Percentiles rank a stretch among this genome's conserved stretches.
Evolutionary conservation across 2,797 vertebrate genomes (phyloP).

Genomic region (Oryzias sinensis): DNA sequence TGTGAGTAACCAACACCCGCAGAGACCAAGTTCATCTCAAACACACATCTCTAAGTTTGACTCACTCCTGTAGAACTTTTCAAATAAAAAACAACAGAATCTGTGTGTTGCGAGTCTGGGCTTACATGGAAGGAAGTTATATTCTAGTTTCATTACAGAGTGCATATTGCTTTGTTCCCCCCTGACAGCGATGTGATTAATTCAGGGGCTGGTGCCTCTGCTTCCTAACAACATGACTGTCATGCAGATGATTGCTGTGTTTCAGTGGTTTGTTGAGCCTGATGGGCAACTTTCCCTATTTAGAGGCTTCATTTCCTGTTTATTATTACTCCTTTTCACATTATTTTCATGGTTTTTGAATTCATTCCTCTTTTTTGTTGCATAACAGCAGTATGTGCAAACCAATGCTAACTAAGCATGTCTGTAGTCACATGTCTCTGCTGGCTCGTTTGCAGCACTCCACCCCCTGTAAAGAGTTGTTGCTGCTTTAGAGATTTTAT

Average conservation of each 20-base stretch:
- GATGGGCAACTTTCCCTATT: constrained; percentile 10
- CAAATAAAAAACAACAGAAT: constrained; percentile 10
- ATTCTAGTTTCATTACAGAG: constrained; percentile 53
- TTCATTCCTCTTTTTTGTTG: no score
- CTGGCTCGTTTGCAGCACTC: no score
- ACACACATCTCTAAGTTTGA: constrained; percentile 24
- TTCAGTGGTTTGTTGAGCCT: constrained; percentile 18
- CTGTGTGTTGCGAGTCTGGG: constrained; percentile 3
- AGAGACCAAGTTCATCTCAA: constrained; percentile 33
- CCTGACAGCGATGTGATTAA: constrained; percentile 42
- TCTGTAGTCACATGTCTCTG: no score
- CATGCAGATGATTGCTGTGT: constrained; percentile 13
- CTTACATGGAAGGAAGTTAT: constrained; percentile 15
- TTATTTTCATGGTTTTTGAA: no score
- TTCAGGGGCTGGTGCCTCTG: constrained; percentile 26
- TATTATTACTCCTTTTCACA: background rate
- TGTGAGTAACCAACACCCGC: constrained; percentile 8
- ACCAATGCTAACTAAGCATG: no score
- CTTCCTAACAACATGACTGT: constrained; percentile 42
- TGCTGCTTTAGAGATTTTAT: no score
- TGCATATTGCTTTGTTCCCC: constrained; percentile 65
- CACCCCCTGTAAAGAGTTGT: no score
- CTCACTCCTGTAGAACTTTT: constrained; percentile 47
- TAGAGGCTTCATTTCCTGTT: constrained; percentile 1
- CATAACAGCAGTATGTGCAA: no score